These are phyloP conservation scores for Parnassius smintheus DNA, from an alignment of 2,888 invertebrate species.

Conservation along the genomic window DNA sequence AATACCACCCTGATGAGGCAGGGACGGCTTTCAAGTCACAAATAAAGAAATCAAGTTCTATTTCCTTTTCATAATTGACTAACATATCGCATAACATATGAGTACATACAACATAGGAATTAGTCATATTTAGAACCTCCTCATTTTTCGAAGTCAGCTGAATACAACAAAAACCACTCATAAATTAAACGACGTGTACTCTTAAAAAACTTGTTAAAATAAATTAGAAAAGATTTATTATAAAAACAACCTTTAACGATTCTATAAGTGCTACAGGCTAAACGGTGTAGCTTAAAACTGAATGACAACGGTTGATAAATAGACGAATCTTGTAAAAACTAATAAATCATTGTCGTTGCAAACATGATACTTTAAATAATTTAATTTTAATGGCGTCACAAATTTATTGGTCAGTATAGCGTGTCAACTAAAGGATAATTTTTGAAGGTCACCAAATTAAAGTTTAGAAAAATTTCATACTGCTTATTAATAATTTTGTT, in stretches of 20 bases:
- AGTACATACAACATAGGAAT: too few relatives aligned
- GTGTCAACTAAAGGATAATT: too few relatives aligned
- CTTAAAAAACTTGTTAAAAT: background rate
- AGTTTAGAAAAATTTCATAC: too few relatives aligned
- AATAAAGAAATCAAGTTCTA: too few relatives aligned
- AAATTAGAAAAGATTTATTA: conserved; percentile 15
- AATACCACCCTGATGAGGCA: too few relatives aligned
- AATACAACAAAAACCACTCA: background rate
- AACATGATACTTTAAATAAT: conserved; percentile 10
- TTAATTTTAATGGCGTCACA: conserved; percentile 2
- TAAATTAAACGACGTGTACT: conserved; percentile 14
- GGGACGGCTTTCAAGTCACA: too few relatives aligned
- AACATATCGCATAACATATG: too few relatives aligned
- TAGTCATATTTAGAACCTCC: too few relatives aligned
- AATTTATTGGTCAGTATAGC: background rate
- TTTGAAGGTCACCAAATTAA: too few relatives aligned
- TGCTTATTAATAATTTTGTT: too few relatives aligned
- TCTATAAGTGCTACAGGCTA: background rate
- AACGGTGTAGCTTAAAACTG: conserved; percentile 1
- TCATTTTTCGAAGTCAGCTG: too few relatives aligned
- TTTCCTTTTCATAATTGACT: too few relatives aligned
- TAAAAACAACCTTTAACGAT: conserved; percentile 1
- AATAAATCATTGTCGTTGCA: conserved; percentile 13
- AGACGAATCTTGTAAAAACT: background rate
- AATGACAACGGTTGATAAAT: conserved; percentile 11